Evolutionary conservation across 1,140 invertebrate species (phyloP).

Genomic region (Sitobion miscanthi): DNA sequence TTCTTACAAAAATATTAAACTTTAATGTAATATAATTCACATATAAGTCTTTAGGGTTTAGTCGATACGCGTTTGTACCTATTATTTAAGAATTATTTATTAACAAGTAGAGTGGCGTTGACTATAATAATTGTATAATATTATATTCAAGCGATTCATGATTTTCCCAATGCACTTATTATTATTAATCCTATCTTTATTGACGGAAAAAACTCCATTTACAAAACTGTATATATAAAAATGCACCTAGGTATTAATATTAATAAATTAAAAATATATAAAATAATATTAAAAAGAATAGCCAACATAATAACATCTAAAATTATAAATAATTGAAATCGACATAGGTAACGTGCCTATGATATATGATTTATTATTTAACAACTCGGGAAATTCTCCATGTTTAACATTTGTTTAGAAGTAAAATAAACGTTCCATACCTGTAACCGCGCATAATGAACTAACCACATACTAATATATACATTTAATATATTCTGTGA

Average conservation of each 20-base stretch:
- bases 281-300: background rate
- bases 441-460: too few species aligned
- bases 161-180: background rate
- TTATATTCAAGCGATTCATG: background rate
- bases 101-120: background rate
- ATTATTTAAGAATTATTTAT: background rate
- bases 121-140: too few species aligned
- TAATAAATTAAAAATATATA: background rate
- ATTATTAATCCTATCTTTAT: background rate
- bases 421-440: too few species aligned
- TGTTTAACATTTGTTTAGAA: too few species aligned
- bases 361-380: background rate
- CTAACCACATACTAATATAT: too few species aligned
- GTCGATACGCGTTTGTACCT: background rate
- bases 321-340: background rate
- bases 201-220: too few species aligned
- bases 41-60: background rate
- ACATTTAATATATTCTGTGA: too few species aligned
- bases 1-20: background rate
- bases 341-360: background rate
- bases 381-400: background rate
- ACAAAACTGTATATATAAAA: too few species aligned
- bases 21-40: background rate
- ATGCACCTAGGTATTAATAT: background rate
- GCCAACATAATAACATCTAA: background rate